These are phyloP conservation scores for Dinothrombium tinctorium DNA, from an alignment of 1,140 invertebrate species.

Conservation along the genomic window DNA sequence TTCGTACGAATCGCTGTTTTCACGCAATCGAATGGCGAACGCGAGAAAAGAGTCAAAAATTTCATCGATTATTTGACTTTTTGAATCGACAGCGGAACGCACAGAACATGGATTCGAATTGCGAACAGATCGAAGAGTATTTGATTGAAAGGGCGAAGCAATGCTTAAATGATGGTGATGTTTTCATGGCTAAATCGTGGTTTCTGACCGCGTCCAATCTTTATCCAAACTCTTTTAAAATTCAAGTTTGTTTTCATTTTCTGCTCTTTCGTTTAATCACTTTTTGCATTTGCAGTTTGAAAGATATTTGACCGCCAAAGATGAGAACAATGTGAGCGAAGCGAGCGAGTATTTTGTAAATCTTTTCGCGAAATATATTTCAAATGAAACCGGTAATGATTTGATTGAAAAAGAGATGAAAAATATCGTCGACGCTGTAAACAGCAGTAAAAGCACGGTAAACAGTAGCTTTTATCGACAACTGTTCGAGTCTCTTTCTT, in stretches of 20 bases:
- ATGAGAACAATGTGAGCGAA: not conserved
- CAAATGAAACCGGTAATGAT: not conserved
- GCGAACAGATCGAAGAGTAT: not conserved
- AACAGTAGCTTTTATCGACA: not conserved
- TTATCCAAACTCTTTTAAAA: constrained; percentile 1
- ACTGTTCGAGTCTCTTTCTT: not conserved
- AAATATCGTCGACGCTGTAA: constrained; percentile 1
- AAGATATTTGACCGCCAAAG: not conserved
- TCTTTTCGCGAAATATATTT: not conserved
- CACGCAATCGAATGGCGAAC: too few relatives aligned
- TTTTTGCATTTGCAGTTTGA: constrained; percentile 4
- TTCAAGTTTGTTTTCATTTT: not conserved
- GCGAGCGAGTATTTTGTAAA: not conserved
- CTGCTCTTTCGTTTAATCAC: not conserved
- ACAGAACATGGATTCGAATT: too few relatives aligned
- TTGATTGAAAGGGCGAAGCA: constrained; percentile 1
- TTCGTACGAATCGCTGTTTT: too few relatives aligned
- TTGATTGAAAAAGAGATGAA: not conserved
- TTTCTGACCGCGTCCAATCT: constrained; percentile 1
- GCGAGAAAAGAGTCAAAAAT: too few relatives aligned
- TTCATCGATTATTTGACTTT: too few relatives aligned
- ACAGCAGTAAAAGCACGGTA: not conserved
- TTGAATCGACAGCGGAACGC: too few relatives aligned
- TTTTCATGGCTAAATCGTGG: constrained; percentile 5
- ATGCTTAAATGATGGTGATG: not conserved